Evolutionary conservation across 53 echinoderm and acorn worm species (phyloP), one percentile per base, ranked within the genome.

Genomic region (Mesocentrotus franciscanus): DNA sequence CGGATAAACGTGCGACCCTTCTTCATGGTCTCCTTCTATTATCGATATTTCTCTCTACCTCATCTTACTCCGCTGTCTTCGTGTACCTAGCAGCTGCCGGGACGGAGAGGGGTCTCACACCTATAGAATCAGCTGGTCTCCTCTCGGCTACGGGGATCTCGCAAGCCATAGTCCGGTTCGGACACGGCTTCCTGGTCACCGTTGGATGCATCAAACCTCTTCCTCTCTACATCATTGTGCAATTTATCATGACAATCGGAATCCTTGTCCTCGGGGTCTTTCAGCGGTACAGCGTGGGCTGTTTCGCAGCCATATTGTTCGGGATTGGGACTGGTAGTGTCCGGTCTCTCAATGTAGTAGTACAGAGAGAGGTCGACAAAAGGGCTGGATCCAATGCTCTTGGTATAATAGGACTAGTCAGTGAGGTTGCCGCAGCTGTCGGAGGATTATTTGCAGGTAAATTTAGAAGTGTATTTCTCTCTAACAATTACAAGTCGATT

Each of bases 271-370:
- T 94, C 4, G 94, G 94, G 7, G 85, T 94, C 59, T 94, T 94
- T 61, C 84, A 94, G 68, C 85, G 85, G 85, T 85, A 94, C 83
- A 85, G 85, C 62, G 85, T 94, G 24, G 84, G 84, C 84, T 83
- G 84, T 36, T 18, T 94, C 22, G 94, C 85, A 36, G 94, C 94
- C 85, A 39, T 93, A 27, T 61, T 94, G 94, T 94, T 94, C 42
- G 94, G 94, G 18, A 94, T 94, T 61, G 94, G 94, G 85, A 94
- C 94, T 7, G 94, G 94, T 8, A 94, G 94, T 64, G 94, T 94
- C 4, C 30, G 94, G 85, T 94, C 94, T 34, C 94, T 94, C 49
- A 94, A 94, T 60, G 20, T 94, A 1, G 94, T 94, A 62, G 94
- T 94, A 1, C 94, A 94, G 71, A 83, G 42, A 60, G 94, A 33